phyloP scores from a whole-genome alignment of 2,113 vertebrate genomes.

The Corydoras sp. region DNA sequence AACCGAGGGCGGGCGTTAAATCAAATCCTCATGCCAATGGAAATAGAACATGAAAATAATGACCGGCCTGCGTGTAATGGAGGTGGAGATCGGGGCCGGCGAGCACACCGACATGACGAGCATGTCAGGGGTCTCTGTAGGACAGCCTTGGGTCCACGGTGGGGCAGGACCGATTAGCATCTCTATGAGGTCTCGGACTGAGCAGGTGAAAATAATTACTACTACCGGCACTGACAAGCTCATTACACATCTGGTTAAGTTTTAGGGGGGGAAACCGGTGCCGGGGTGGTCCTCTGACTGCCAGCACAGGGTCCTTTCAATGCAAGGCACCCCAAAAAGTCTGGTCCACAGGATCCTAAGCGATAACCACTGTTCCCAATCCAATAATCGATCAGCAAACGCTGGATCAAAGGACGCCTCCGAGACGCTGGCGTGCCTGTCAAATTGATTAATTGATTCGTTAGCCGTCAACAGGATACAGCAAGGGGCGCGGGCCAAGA shows the following conservation, averaged over 20 bases:
- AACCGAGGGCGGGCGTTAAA: slow-evolving; percentile 50
- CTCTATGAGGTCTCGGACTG: slow-evolving; percentile 42
- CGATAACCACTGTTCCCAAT: slow-evolving; percentile 10
- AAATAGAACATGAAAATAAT: slow-evolving; percentile 38
- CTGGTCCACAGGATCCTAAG: slow-evolving; percentile 6
- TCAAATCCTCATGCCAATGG: slow-evolving; percentile 58
- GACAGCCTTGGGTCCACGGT: slow-evolving; percentile 28
- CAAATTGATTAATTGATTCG: slow-evolving; percentile 42
- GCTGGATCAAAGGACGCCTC: slow-evolving; percentile 11
- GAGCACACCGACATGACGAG: slow-evolving; percentile 36
- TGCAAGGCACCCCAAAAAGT: slow-evolving; percentile 31
- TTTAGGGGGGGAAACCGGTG: slow-evolving; percentile 59
- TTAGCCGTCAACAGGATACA: slow-evolving; percentile 40
- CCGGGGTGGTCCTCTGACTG: slow-evolving; percentile 61
- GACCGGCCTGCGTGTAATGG: slow-evolving; percentile 21
- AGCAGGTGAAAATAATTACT: slow-evolving; percentile 68
- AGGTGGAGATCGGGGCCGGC: slow-evolving; percentile 34
- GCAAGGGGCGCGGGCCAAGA: slow-evolving; percentile 28
- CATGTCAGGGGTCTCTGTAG: slow-evolving; percentile 30
- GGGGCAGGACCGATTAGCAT: slow-evolving; percentile 48
- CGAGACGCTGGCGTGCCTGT: slow-evolving; percentile 26
- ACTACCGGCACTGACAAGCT: slow-evolving; percentile 49
- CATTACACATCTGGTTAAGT: slow-evolving; percentile 71
- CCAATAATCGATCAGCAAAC: slow-evolving; percentile 18
- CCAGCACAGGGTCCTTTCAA: slow-evolving; percentile 61